phyloP scores from a whole-genome alignment of 2,888 invertebrate genomes.

The Abscondita cerata region DNA sequence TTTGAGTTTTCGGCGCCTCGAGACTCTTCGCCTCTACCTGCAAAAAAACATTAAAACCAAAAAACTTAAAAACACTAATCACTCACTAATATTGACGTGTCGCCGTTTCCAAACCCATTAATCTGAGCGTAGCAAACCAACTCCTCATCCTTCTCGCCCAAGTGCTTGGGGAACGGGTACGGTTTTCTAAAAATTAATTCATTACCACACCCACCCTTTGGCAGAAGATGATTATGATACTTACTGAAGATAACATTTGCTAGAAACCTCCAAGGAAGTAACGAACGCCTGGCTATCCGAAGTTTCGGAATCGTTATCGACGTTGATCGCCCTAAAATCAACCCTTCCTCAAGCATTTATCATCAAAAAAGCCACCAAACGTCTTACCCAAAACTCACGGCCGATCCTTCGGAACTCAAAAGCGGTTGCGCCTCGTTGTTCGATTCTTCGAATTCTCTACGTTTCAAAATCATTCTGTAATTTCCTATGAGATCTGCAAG shows the following conservation, averaged over 20 bases:
- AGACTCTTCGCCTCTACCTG: constrained; percentile 22
- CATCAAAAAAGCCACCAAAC: not conserved
- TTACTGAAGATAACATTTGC: constrained; percentile 5
- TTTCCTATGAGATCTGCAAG: constrained; percentile 52
- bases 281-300: constrained; percentile 47
- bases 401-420: constrained; percentile 54
- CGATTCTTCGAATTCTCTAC: constrained; percentile 50
- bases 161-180: not conserved
- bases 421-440: constrained; percentile 58
- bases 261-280: no score
- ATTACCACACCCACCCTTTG: no score
- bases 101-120: not conserved
- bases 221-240: not conserved
- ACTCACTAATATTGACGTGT: not conserved
- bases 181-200: not conserved
- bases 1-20: constrained; percentile 48
- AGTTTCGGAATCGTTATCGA: constrained; percentile 53
- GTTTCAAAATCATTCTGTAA: constrained; percentile 46
- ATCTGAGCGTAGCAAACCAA: no score
- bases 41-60: no score
- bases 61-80: no score
- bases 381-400: constrained; percentile 56
- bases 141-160: not conserved
- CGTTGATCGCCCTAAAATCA: constrained; percentile 35
- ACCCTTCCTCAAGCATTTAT: not conserved